Percentiles rank a stretch among this genome's conserved stretches.
phyloP scores from a whole-genome alignment of 2,888 invertebrate genomes.

The Tipula lateralis region DNA sequence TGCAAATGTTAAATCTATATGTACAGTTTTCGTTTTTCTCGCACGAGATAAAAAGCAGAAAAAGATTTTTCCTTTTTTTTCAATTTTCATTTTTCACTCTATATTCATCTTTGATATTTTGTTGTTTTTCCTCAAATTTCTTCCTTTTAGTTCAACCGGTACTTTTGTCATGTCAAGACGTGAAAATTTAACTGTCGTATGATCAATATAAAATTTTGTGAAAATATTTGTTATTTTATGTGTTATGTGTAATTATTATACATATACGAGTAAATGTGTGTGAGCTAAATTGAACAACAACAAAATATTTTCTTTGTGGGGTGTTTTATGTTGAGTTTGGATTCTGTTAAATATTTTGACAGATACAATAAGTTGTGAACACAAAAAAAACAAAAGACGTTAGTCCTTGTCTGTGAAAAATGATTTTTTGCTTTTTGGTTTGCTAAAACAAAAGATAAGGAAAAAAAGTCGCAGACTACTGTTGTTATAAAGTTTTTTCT shows the following conservation, averaged over 20 bases:
- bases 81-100: not conserved
- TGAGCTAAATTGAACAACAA: not conserved
- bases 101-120: not conserved
- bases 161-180: not conserved
- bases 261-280: not conserved
- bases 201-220: not conserved
- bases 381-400: not conserved
- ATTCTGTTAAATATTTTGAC: not conserved
- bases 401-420: not conserved
- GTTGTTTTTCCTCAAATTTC: not conserved
- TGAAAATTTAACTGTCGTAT: not conserved
- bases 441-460: not conserved
- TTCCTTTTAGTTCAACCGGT: slow-evolving; percentile 7
- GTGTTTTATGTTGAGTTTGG: not conserved
- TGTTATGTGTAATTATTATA: not conserved
- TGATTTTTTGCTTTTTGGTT: not conserved
- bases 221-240: not conserved
- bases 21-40: not conserved
- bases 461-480: not conserved
- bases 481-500: not conserved
- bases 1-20: not conserved
- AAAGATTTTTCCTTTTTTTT: not conserved
- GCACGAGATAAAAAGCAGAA: not conserved
- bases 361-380: not conserved
- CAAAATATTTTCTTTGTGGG: not conserved